Conservation (phyloP, 2,113 vertebrate genomes). For the Rhegmatorhina hoffmannsi region DNA sequence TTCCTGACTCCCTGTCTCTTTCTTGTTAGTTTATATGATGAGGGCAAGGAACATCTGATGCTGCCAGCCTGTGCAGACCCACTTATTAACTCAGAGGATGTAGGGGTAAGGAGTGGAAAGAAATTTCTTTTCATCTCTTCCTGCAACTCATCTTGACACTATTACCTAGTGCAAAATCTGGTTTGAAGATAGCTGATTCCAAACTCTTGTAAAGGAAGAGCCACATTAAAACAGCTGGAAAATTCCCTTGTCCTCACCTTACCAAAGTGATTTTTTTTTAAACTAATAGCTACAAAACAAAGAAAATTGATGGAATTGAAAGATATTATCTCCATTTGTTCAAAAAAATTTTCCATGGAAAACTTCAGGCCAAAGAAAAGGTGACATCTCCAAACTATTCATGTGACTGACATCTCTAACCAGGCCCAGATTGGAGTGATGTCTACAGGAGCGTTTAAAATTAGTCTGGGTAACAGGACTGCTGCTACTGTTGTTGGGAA, state of each 20-base stretch:
- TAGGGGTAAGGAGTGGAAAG: not conserved
- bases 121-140: not conserved
- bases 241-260: not conserved
- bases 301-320: not conserved
- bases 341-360: not conserved
- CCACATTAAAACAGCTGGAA: not conserved
- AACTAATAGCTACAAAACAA: not conserved
- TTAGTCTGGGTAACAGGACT: not conserved
- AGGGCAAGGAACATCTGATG: not conserved
- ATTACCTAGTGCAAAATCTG: not conserved
- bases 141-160: not conserved
- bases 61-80: not conserved
- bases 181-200: not conserved
- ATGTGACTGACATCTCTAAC: not conserved
- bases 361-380: not conserved
- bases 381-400: not conserved
- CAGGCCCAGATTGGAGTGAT: not conserved
- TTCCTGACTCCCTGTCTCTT: not conserved
- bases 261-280: not conserved
- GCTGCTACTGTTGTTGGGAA: slow-evolving; percentile 17
- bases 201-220: not conserved
- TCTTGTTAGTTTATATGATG: not conserved
- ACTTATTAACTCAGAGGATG: not conserved
- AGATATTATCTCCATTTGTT: not conserved
- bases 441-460: slow-evolving; percentile 1